phyloP scores from a whole-genome alignment of 2,888 invertebrate genomes.

The Sthenelais limicola region DNA sequence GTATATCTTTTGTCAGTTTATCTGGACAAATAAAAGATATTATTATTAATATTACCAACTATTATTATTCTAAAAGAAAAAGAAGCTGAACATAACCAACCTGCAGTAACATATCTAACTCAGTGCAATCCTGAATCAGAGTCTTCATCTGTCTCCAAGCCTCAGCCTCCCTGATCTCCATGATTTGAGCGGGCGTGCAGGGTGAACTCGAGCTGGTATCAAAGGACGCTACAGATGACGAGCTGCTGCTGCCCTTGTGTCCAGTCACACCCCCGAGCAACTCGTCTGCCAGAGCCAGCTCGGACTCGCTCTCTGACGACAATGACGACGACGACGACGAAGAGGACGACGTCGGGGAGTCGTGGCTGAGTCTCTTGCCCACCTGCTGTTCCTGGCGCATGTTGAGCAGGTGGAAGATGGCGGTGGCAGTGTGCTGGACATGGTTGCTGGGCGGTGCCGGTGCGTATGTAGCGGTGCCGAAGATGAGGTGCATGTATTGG shows the following conservation, averaged over 20 bases:
- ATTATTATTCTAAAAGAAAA: too few relatives aligned
- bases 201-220: not conserved
- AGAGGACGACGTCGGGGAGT: not conserved
- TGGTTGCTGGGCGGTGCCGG: constrained; percentile 43
- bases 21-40: too few relatives aligned
- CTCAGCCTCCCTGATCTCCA: constrained; percentile 30
- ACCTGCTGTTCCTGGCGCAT: not conserved
- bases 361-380: not conserved
- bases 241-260: not conserved
- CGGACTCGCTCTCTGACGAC: not conserved
- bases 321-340: not conserved
- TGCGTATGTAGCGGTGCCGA: constrained; percentile 45
- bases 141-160: constrained; percentile 8
- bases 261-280: constrained; percentile 36
- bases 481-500: constrained; percentile 49
- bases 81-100: too few relatives aligned
- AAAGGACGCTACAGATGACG: not conserved
- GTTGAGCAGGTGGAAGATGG: constrained; percentile 43
- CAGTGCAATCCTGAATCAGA: constrained; percentile 30
- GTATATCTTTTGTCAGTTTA: too few relatives aligned
- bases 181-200: not conserved
- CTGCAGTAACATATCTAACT: constrained; percentile 34
- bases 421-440: constrained; percentile 25
- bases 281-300: constrained; percentile 5
- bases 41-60: too few relatives aligned